These are phyloP conservation scores for Mellivora capensis DNA, from an alignment of 2,113 vertebrate genomes.

Conservation along the genomic window DNA sequence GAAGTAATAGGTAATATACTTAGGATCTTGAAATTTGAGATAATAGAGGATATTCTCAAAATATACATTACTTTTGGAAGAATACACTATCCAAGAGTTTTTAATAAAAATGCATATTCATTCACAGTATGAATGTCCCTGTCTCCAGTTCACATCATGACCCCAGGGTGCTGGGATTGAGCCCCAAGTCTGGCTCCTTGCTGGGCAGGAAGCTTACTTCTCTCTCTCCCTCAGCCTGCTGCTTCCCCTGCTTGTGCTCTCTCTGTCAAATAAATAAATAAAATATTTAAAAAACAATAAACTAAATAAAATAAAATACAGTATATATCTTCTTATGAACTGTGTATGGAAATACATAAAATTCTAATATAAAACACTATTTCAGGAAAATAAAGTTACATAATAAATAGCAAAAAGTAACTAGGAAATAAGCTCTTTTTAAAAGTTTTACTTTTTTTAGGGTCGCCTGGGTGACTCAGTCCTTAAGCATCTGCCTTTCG, in stretches of 20 bases:
- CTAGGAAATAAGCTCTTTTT: neutral
- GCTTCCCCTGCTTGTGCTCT: neutral
- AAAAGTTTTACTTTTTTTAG: neutral
- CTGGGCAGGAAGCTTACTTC: neutral
- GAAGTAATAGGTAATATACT: neutral
- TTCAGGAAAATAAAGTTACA: neutral
- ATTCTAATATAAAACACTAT: neutral
- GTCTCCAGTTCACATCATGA: neutral
- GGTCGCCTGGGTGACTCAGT: no score
- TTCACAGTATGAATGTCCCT: neutral
- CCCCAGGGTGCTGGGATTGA: neutral
- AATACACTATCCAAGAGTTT: neutral
- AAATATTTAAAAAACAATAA: neutral
- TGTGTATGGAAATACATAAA: neutral
- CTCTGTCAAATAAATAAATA: neutral
- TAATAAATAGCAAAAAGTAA: neutral
- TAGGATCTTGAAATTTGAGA: neutral
- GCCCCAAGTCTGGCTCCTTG: neutral
- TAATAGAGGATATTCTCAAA: neutral
- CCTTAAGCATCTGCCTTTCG: no score
- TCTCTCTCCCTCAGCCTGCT: neutral
- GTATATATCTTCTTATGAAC: neutral
- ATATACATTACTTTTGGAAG: neutral
- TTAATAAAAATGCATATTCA: neutral
- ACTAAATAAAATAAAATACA: neutral